Evolutionary conservation across 2,797 vertebrate species (phyloP), one percentile per base, ranked within the genome.

Genomic region (Rhynchonycteris naso): DNA sequence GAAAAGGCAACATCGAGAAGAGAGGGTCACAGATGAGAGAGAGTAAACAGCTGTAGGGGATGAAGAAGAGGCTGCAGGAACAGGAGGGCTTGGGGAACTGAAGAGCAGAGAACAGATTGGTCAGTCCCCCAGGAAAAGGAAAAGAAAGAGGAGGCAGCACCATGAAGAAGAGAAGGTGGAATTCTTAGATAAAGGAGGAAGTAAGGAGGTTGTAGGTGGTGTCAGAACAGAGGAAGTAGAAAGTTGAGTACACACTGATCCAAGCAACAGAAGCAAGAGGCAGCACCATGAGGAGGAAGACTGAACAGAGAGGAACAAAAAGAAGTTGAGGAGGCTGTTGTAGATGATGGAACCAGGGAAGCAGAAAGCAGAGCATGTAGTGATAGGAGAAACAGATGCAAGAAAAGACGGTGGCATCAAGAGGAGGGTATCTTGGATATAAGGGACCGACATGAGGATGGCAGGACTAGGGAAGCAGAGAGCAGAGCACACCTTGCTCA

Each of bases 131-230:
- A 88, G 75, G 78, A 97, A 71, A 58, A 52, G 0, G 43, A 92
- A 91, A 59, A 97, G 91, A 43, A 96, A 91, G 93, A 83, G 28
- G 76, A n/a, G 52, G 84, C 72, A 35, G 16, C 69, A 38, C 5
- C n/a, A 15, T 2, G 14, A 65, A 76, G 66, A 87, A 16, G 43
- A 47, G 26, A 47, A 33, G 38, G 28, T 5, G 12, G 74, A 3
- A 2, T 38, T n/a, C 43, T 54, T 2, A 9, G 75, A 19, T 10
- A 26, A 61, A 13, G 22, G 14, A 47, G 50, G 43, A 14, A 12
- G 66, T 4, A 38, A 43, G 52, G 30, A 30, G 65, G 47, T 16
- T 26, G 13, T 3, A 12, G 28, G 13, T 35, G 35, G n/a, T 3
- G 2, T 59, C 18, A 1, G 82, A 75, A 50, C 30, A 3, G 8